Base-by-base conservation (phyloP, 2,888 invertebrate genomes). In the Erebia palarica region DNA sequence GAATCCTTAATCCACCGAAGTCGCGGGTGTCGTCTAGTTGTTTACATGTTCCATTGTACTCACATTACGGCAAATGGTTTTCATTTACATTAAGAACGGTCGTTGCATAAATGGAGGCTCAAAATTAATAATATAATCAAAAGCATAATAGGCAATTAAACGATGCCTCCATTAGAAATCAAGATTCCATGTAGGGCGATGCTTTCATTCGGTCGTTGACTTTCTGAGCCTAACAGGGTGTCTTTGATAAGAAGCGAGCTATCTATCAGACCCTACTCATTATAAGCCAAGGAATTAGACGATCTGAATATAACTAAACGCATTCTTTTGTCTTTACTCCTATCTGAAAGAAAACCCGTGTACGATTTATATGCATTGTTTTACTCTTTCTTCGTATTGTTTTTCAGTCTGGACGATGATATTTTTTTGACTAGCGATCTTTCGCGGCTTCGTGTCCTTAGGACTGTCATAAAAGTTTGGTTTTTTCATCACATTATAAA, bases 181-280 rank as follows among this genome's bases (percentile, higher is more conserved):
- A 51, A 51, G 64, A 65, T 53, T 10, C 10, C 49, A 13, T 53
- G 53, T 18, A 65, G 36, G 65, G 49, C 61, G 66, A 21, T 58
- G 16, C 55, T 59, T 59, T 68, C 64, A 64, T 58, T 11, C 36
- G 69, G 69, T 65, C 64, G 55, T 68, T 65, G 68, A 68, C 67
- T 65, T 68, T 57, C 60, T 53, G 21, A 70, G 59, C 47, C 69
- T 18, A 53, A 55, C 64, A 18, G 44, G 36, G 57, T 49, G 58
- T 58, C 57, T 65, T 65, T 42, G 57, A 67, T 69, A 72, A 66
- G 66, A 64, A 67, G 63, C 44, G 18, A 16, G 69, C 58, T 69
- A 51, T 69, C 66, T 53, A 66, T 72, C 63, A 64, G 66, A 69
- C 69, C 72, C 72, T 67, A 44, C 63, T 72, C 72, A 69, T 72